A percentile compares a stretch with the other conserved stretches of the same genome.
Conservation (phyloP, 2,113 vertebrate genomes). For the Halichoeres trimaculatus region DNA sequence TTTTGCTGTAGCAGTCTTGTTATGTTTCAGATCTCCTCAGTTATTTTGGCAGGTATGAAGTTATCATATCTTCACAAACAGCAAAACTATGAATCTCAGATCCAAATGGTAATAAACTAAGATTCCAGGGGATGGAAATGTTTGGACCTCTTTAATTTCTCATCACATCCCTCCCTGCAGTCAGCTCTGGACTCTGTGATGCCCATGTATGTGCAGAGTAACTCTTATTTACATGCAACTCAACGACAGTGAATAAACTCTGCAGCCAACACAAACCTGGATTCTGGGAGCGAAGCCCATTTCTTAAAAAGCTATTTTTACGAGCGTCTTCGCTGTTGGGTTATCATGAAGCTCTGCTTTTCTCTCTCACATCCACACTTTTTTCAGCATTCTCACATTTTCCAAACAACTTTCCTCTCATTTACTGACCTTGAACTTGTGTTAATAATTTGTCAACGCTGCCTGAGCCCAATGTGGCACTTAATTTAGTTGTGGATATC, state of each 20-base stretch:
- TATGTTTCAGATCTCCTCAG: neutral
- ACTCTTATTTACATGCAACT: constrained; percentile 38
- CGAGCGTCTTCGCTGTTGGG: constrained; percentile 42
- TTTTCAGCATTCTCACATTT: constrained; percentile 45
- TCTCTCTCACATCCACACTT: constrained; percentile 26
- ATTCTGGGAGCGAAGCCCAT: constrained; percentile 41
- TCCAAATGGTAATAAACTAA: neutral
- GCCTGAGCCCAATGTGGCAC: constrained; percentile 1
- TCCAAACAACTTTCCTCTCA: constrained; percentile 52
- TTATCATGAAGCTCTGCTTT: constrained; percentile 1
- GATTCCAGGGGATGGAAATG: neutral
- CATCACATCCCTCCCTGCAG: neutral
- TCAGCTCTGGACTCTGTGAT: neutral
- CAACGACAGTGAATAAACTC: constrained; percentile 43
- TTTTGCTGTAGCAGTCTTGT: neutral
- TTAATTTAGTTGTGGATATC: constrained; percentile 11
- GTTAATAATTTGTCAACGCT: constrained; percentile 64
- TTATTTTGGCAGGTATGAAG: neutral
- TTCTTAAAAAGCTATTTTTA: constrained; percentile 64
- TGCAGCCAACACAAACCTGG: constrained; percentile 61
- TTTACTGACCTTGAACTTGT: constrained; percentile 51
- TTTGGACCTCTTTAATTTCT: neutral
- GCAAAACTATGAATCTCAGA: neutral
- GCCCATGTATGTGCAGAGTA: constrained; percentile 9
- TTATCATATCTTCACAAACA: neutral